A percentile compares a stretch with the other conserved stretches of the same genome.
Evolutionary conservation across 2,113 vertebrate species (phyloP).

Genomic region (Euleptes europaea): DNA sequence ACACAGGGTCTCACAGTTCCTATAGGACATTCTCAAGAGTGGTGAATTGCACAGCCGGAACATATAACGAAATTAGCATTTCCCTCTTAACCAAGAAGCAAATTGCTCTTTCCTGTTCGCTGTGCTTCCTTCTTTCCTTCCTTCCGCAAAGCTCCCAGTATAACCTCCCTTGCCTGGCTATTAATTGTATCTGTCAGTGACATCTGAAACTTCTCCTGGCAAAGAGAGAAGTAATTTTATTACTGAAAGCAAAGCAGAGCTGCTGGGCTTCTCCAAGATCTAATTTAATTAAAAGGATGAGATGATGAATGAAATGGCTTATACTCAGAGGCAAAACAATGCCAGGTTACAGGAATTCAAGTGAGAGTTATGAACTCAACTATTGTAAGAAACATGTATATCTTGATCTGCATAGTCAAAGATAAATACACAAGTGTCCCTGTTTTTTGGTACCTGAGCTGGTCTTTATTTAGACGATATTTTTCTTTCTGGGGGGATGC

Average conservation of each 20-base stretch:
- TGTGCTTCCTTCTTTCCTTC: conserved; percentile 44
- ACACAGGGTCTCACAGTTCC: neutral
- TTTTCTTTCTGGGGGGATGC: neutral
- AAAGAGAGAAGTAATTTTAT: conserved; percentile 64
- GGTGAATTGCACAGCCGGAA: conserved; percentile 41
- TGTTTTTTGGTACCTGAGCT: neutral
- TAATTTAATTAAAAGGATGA: conserved; percentile 66
- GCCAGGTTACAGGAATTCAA: conserved; percentile 49
- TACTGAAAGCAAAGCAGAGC: conserved; percentile 64
- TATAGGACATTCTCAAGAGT: neutral
- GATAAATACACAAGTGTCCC: neutral
- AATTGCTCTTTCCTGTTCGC: conserved; percentile 54
- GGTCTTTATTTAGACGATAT: neutral
- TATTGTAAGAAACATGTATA: conserved; percentile 35
- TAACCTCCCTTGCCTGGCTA: conserved; percentile 38
- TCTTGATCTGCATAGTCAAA: neutral
- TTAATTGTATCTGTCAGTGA: conserved; percentile 64
- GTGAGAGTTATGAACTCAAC: conserved; percentile 8
- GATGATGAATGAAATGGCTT: conserved; percentile 53
- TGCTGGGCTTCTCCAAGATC: conserved; percentile 56
- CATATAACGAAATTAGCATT: conserved; percentile 50
- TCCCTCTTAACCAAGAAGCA: conserved; percentile 36
- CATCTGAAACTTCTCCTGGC: conserved; percentile 65
- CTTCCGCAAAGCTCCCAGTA: conserved; percentile 40
- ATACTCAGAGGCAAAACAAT: conserved; percentile 52